These are phyloP conservation scores for Callyntrura guangdongensis DNA, from an alignment of 2,888 invertebrate species.

Conservation along the genomic window DNA sequence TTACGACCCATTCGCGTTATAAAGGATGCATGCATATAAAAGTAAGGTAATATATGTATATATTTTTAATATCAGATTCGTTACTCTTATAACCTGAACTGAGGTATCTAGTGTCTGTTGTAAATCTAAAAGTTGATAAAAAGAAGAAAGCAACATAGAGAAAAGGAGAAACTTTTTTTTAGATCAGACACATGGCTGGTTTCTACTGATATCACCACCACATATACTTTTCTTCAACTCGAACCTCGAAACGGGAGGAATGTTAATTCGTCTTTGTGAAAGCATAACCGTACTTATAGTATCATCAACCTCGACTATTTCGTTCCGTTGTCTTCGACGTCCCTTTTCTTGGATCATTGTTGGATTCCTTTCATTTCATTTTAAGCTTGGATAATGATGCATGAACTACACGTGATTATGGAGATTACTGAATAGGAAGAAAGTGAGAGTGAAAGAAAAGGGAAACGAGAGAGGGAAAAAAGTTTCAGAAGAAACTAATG, in stretches of 20 bases:
- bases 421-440: slow-evolving; percentile 58
- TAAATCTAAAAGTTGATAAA: background rate
- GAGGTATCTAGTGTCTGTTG: slow-evolving; percentile 3
- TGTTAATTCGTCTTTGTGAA: slow-evolving; percentile 45
- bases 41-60: too few species aligned
- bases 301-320: slow-evolving; percentile 17
- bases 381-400: slow-evolving; percentile 68
- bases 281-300: background rate
- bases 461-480: slow-evolving; percentile 39
- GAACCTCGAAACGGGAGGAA: slow-evolving; percentile 8
- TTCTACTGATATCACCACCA: background rate
- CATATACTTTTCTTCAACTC: slow-evolving; percentile 21
- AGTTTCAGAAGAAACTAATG: slow-evolving; percentile 50
- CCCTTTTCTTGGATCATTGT: slow-evolving; percentile 33
- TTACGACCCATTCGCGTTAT: background rate
- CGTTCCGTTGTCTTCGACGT: slow-evolving; percentile 28
- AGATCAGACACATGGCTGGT: background rate
- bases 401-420: slow-evolving; percentile 67
- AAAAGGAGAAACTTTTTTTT: background rate
- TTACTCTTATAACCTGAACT: background rate
- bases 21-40: too few species aligned
- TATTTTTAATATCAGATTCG: too few species aligned
- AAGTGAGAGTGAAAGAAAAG: slow-evolving; percentile 36
- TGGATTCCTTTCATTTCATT: slow-evolving; percentile 66
- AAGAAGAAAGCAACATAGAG: slow-evolving; percentile 1